These are phyloP conservation scores for Charaxes varanes DNA, from an alignment of 1,140 invertebrate genomes.

Conservation along the genomic window DNA sequence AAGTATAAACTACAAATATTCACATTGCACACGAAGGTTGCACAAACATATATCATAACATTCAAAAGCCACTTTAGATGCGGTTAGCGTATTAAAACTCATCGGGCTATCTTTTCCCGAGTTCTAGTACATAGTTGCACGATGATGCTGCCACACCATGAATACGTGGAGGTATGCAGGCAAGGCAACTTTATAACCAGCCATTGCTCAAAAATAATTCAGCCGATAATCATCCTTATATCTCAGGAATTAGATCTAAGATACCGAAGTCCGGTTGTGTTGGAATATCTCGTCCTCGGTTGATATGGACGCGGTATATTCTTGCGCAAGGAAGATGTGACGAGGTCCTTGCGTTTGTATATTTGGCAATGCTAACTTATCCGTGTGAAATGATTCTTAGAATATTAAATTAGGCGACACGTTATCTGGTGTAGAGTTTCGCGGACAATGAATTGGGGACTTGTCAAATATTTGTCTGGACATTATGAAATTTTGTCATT, in stretches of 20 bases:
- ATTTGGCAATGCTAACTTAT: slow-evolving; percentile 17
- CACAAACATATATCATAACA: slow-evolving; percentile 12
- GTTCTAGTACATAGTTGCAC: slow-evolving; percentile 29
- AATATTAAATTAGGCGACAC: slow-evolving; percentile 14
- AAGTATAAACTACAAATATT: slow-evolving; percentile 1
- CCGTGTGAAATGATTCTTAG: slow-evolving; percentile 14
- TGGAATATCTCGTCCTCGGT: background rate
- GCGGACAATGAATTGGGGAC: too few relatives aligned
- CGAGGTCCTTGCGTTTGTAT: slow-evolving; percentile 12
- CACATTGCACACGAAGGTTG: slow-evolving; percentile 1
- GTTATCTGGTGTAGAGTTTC: too few relatives aligned
- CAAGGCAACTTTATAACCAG: slow-evolving; percentile 12
- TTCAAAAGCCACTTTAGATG: slow-evolving; percentile 21
- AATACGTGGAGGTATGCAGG: slow-evolving; percentile 40
- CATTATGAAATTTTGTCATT: too few relatives aligned
- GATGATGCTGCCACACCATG: slow-evolving; percentile 25
- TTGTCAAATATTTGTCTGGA: too few relatives aligned
- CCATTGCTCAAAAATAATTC: too few relatives aligned
- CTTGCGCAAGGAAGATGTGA: slow-evolving; percentile 17
- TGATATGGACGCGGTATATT: background rate
- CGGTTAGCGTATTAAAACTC: slow-evolving; percentile 31
- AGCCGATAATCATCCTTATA: slow-evolving; percentile 11
- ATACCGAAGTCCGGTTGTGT: slow-evolving; percentile 1
- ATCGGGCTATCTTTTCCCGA: slow-evolving; percentile 27
- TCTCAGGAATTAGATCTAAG: background rate